Evolutionary conservation across 2,113 vertebrate genomes (phyloP).

Genomic region (Archocentrus centrarchus): DNA sequence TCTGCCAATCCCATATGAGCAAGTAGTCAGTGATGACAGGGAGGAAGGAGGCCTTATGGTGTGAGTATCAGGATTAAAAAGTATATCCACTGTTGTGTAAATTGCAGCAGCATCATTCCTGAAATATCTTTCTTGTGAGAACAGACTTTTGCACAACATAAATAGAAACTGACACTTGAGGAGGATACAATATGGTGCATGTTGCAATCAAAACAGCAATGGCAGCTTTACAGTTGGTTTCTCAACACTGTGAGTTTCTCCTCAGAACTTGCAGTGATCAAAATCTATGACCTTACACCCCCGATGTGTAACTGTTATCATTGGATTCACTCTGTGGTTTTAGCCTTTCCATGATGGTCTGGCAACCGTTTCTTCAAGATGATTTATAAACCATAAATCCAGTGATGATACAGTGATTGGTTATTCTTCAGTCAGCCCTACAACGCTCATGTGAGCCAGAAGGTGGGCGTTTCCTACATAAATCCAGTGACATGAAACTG

Average conservation of each 20-base stretch:
- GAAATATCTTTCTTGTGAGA: background rate
- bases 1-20: background rate
- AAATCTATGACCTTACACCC: background rate
- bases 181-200: accelerated
- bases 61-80: background rate
- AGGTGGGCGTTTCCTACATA: background rate
- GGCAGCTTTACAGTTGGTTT: background rate
- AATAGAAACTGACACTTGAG: background rate
- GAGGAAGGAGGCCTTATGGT: background rate
- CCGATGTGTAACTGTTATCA: background rate
- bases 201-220: background rate
- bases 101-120: background rate
- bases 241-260: background rate
- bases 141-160: background rate
- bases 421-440: background rate
- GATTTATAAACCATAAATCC: background rate
- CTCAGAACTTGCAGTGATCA: background rate
- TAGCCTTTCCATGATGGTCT: background rate
- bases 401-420: background rate
- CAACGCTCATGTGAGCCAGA: background rate
- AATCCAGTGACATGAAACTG: background rate
- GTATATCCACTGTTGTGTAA: background rate
- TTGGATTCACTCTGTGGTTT: background rate
- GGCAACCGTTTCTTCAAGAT: background rate
- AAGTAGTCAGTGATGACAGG: background rate